phyloP scores from a whole-genome alignment of 2,797 vertebrate genomes.

The Propithecus perrieri region DNA sequence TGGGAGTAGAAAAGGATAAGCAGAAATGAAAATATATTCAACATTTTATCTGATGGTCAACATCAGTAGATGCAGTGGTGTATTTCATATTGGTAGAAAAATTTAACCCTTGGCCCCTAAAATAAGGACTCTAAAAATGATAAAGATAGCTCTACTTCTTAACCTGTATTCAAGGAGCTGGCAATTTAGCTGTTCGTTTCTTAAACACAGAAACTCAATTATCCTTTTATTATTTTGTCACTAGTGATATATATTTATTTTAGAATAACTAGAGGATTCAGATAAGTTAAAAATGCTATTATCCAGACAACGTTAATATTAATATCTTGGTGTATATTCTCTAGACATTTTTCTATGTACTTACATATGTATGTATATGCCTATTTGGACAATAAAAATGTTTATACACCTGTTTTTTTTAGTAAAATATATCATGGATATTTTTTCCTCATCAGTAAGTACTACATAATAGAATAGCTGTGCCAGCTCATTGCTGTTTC shows the following conservation, averaged over 20 bases:
- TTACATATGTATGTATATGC: neutral
- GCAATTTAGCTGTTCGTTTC: neutral
- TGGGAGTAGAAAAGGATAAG: neutral
- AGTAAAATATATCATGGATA: neutral
- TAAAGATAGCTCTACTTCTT: neutral
- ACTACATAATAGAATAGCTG: neutral
- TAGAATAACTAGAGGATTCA: neutral
- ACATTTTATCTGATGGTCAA: neutral
- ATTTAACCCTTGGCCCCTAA: neutral
- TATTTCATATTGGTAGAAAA: neutral
- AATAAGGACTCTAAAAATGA: neutral
- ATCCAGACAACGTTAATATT: neutral
- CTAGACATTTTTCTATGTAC: neutral
- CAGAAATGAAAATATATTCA: neutral
- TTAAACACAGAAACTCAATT: slow-evolving; percentile 7
- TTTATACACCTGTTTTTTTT: neutral
- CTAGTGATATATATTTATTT: neutral
- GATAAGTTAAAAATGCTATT: neutral
- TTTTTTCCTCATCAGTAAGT: neutral
- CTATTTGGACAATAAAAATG: neutral
- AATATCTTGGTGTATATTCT: neutral
- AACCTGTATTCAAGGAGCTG: neutral
- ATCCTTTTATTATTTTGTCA: slow-evolving; percentile 28
- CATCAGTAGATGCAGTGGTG: neutral
- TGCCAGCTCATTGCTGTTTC: neutral